Conservation (phyloP, 1,140 invertebrate species). For the Drosophila repletoides region DNA sequence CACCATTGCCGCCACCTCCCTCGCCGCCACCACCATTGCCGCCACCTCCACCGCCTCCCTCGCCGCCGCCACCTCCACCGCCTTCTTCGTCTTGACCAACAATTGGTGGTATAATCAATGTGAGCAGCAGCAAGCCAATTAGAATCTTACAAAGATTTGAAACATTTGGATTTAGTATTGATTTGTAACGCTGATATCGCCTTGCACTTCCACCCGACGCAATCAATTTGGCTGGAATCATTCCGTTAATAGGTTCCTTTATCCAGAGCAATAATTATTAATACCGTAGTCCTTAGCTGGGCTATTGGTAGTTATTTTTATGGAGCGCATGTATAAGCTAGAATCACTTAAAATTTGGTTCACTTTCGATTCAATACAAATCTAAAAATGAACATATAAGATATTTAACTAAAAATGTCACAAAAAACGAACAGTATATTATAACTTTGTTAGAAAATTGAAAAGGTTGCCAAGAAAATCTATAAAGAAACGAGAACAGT, state of each 20-base stretch:
- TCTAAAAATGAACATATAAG: not conserved
- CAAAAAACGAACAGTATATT: not conserved
- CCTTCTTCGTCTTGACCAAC: not conserved
- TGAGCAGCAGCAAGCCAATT: not conserved
- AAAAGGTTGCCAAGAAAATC: not conserved
- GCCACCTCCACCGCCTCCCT: not conserved
- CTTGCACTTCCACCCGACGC: no score
- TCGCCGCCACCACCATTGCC: not conserved
- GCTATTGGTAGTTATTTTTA: not conserved
- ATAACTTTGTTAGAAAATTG: not conserved
- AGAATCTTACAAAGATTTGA: not conserved
- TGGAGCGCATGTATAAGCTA: not conserved
- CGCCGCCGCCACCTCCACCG: not conserved
- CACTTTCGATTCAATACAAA: not conserved
- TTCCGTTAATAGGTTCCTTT: no score
- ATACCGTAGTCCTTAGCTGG: no score
- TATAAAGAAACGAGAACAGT: no score
- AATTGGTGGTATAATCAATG: not conserved
- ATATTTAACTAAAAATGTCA: not conserved
- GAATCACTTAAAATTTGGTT: slow-evolving; percentile 12
- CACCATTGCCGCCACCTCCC: not conserved
- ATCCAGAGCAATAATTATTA: no score
- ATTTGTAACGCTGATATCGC: not conserved
- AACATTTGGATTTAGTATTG: not conserved
- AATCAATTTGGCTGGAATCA: no score